Conservation (phyloP, 1,140 invertebrate species). For the Psix sp. region DNA sequence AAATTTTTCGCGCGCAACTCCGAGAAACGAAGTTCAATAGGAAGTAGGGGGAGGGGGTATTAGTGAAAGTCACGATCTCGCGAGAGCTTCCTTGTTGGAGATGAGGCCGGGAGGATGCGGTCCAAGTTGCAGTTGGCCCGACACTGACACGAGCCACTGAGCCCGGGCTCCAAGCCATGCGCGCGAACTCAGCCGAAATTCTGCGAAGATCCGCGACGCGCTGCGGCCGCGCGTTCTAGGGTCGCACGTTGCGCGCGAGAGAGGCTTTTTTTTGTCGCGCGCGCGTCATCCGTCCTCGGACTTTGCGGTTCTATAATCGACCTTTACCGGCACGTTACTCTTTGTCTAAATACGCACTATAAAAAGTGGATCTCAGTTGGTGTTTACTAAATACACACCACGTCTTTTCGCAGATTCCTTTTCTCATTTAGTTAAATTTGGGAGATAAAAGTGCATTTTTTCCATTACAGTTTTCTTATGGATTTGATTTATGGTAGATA, state of each 20-base stretch:
- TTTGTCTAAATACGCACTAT: too few species aligned
- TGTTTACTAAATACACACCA: too few species aligned
- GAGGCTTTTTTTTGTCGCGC: conserved; percentile 44
- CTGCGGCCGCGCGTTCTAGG: conserved; percentile 60
- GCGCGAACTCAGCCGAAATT: conserved; percentile 69
- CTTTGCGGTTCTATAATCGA: conserved; percentile 20
- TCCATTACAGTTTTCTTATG: too few species aligned
- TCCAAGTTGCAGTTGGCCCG: conserved; percentile 60
- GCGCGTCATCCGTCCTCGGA: conserved; percentile 15
- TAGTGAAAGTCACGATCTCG: conserved; percentile 9
- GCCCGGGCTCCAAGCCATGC: conserved; percentile 59
- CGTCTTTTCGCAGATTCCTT: too few species aligned
- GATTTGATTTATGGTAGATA: too few species aligned
- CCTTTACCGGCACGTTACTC: conserved; percentile 28
- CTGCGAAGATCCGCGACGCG: conserved; percentile 72
- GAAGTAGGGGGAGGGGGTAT: not conserved
- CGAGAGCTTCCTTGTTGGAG: conserved; percentile 23
- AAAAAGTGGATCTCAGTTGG: too few species aligned
- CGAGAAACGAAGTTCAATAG: too few species aligned
- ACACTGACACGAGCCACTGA: conserved; percentile 61
- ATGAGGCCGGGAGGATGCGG: conserved; percentile 53
- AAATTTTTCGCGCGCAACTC: too few species aligned
- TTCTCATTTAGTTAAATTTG: too few species aligned
- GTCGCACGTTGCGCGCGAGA: conserved; percentile 48
- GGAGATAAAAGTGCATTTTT: too few species aligned